phyloP scores from a whole-genome alignment of 2,113 vertebrate species.

The Carlito syrichta region DNA sequence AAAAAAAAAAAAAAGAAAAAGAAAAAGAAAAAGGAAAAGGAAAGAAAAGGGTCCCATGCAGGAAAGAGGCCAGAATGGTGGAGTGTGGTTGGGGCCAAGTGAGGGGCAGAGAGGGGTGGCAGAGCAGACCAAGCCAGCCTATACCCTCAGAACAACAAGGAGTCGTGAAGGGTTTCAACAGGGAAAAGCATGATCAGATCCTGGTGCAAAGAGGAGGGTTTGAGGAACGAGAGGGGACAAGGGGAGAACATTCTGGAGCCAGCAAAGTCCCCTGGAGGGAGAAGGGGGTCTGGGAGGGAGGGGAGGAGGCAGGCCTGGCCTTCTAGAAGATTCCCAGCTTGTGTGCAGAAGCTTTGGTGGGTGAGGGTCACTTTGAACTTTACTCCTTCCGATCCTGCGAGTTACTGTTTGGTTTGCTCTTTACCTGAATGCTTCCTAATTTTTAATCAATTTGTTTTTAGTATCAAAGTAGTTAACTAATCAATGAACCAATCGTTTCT shows the following conservation, averaged over 20 bases:
- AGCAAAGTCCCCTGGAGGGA: accelerated
- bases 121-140: not conserved
- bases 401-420: not conserved
- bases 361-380: not conserved
- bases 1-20: too few species aligned
- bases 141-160: not conserved
- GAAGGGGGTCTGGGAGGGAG: accelerated
- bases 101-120: accelerated
- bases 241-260: not conserved
- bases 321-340: not conserved
- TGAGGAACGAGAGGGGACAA: too few species aligned
- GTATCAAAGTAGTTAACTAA: not conserved
- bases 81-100: not conserved
- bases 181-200: not conserved
- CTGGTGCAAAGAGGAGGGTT: not conserved
- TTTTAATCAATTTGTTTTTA: not conserved
- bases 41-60: too few species aligned
- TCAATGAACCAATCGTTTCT: not conserved
- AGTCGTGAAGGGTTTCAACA: accelerated
- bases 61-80: not conserved
- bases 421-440: not conserved
- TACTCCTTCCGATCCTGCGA: not conserved
- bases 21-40: too few species aligned
- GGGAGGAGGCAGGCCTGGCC: not conserved
- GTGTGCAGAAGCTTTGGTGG: accelerated